These are phyloP conservation scores for Parelbella ahira DNA, from an alignment of 2,888 invertebrate genomes.

Conservation along the genomic window DNA sequence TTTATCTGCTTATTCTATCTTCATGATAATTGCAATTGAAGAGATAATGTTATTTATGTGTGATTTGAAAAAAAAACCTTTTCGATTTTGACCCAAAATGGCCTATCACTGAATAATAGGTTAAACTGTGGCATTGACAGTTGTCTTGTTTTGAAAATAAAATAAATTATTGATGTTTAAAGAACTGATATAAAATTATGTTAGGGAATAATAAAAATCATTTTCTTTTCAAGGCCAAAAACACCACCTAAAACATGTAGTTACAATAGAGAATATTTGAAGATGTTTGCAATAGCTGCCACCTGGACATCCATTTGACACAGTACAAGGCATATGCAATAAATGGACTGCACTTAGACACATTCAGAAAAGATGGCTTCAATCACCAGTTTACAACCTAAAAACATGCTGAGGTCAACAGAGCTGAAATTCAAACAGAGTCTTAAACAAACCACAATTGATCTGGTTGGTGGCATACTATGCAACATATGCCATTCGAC, in stretches of 20 bases:
- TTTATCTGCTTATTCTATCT: too few species aligned
- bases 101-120: too few species aligned
- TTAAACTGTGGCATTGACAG: too few species aligned
- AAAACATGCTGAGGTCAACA: slow-evolving; percentile 29
- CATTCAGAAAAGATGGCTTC: slow-evolving; percentile 48
- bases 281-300: slow-evolving; percentile 59
- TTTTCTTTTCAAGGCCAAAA: slow-evolving; percentile 44
- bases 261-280: slow-evolving; percentile 41
- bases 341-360: slow-evolving; percentile 65
- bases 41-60: too few species aligned
- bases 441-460: slow-evolving; percentile 60
- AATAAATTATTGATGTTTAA: too few species aligned
- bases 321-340: slow-evolving; percentile 42
- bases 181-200: too few species aligned
- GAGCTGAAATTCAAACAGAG: slow-evolving; percentile 25
- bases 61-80: too few species aligned
- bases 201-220: too few species aligned
- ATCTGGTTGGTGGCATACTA: slow-evolving; percentile 75
- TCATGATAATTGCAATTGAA: too few species aligned
- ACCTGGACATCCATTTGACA: slow-evolving; percentile 51
- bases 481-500: slow-evolving; percentile 78
- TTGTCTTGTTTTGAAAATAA: too few species aligned
- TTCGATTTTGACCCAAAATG: too few species aligned
- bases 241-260: slow-evolving; percentile 59
- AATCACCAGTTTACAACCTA: slow-evolving; percentile 31